Conservation (phyloP, 2,797 vertebrate genomes). For the Oryzias sinensis region DNA sequence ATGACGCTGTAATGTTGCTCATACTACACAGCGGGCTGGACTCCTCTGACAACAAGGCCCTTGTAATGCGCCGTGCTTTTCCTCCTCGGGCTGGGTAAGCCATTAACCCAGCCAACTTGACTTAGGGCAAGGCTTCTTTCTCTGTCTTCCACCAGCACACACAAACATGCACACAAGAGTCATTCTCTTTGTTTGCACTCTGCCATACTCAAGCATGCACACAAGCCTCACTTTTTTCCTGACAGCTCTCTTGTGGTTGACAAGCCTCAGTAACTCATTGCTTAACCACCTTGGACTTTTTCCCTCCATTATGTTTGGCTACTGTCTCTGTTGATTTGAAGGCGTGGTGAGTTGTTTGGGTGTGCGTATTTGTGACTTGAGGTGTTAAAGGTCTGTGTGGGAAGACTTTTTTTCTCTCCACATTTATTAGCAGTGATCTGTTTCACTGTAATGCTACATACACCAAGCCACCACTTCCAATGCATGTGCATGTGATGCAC, state of each 20-base stretch:
- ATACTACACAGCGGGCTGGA: slow-evolving; percentile 15
- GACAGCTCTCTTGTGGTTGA: slow-evolving; percentile 71
- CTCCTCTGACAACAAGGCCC: slow-evolving; percentile 44
- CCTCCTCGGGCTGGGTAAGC: slow-evolving; percentile 43
- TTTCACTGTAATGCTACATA: slow-evolving; percentile 2
- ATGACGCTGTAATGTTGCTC: slow-evolving; percentile 13
- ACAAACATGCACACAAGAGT: slow-evolving; percentile 53
- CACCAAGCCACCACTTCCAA: too few relatives aligned
- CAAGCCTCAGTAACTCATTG: slow-evolving; percentile 67
- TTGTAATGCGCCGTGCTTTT: slow-evolving; percentile 55
- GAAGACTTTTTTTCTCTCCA: slow-evolving; percentile 10
- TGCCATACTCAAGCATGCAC: slow-evolving; percentile 62
- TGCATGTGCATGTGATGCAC: too few relatives aligned
- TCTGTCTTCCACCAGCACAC: slow-evolving; percentile 32
- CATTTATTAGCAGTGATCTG: slow-evolving; percentile 35
- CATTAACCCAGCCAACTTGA: slow-evolving; percentile 53
- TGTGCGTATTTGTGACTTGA: slow-evolving; percentile 13
- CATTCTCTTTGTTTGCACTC: slow-evolving; percentile 68
- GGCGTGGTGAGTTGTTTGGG: slow-evolving; percentile 38
- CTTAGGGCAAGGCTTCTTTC: slow-evolving; percentile 48
- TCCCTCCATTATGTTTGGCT: slow-evolving; percentile 62
- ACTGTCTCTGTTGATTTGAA: slow-evolving; percentile 61
- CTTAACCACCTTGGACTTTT: slow-evolving; percentile 65
- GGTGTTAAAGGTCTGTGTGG: slow-evolving; percentile 31
- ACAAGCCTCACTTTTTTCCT: slow-evolving; percentile 65